Percentiles rank a stretch among this genome's conserved stretches.
Conservation (phyloP, 2,888 invertebrate species). For the Lochmaea capreae region DNA sequence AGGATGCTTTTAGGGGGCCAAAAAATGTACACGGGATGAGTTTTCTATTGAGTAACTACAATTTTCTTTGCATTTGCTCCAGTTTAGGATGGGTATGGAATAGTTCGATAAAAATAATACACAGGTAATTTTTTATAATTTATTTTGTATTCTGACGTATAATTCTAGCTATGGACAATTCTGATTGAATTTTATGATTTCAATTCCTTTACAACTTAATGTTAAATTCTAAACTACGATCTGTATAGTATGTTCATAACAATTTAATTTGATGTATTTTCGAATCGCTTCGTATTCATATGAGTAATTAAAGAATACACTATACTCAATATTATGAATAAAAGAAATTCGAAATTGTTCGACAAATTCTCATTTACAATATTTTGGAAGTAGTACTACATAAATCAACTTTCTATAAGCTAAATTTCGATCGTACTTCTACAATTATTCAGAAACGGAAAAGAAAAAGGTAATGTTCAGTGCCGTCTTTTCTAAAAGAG, state of each 20-base stretch:
- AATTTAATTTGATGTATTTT: conserved; percentile 36
- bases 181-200: conserved; percentile 51
- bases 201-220: conserved; percentile 57
- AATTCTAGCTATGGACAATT: conserved; percentile 54
- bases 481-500: conserved; percentile 25
- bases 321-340: conserved; percentile 33
- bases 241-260: conserved; percentile 42
- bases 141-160: conserved; percentile 42
- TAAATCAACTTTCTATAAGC: conserved; percentile 46
- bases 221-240: conserved; percentile 40
- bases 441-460: conserved; percentile 31
- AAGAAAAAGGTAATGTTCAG: conserved; percentile 34
- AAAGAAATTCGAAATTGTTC: conserved; percentile 24
- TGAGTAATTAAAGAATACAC: conserved; percentile 37
- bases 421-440: conserved; percentile 33
- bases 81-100: no score
- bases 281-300: conserved; percentile 29
- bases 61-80: no score
- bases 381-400: conserved; percentile 35
- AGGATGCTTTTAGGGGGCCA: no score
- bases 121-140: conserved; percentile 20
- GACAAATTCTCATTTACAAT: conserved; percentile 11
- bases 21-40: no score
- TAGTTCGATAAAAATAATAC: conserved; percentile 4
- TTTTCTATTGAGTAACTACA: no score